phyloP scores from a whole-genome alignment of 2,888 invertebrate genomes.

The Athrips mouffetella region DNA sequence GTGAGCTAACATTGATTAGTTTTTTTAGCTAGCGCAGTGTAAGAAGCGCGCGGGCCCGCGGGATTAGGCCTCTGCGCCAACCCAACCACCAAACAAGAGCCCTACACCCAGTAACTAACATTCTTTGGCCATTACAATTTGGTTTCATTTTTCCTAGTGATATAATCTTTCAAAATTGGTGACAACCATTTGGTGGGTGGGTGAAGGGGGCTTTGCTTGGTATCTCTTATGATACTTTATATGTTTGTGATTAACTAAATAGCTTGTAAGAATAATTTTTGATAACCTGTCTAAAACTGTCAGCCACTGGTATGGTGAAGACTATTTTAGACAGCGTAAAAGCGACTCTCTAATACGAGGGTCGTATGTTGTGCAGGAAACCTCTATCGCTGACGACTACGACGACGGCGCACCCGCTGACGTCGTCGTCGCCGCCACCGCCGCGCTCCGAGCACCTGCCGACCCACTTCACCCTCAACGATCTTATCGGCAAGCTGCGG shows the following conservation, averaged over 20 bases:
- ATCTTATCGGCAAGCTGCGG: slow-evolving; percentile 76
- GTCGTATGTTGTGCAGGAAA: slow-evolving; percentile 68
- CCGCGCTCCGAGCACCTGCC: slow-evolving; percentile 76
- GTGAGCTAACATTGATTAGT: slow-evolving; percentile 51
- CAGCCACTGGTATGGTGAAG: slow-evolving; percentile 15
- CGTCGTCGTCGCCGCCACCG: slow-evolving; percentile 76
- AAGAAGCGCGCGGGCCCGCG: slow-evolving; percentile 68
- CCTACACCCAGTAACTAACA: slow-evolving; percentile 68
- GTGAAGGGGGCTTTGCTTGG: slow-evolving; percentile 80
- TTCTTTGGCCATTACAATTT: slow-evolving; percentile 36
- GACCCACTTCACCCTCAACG: slow-evolving; percentile 74
- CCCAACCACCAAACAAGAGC: slow-evolving; percentile 79
- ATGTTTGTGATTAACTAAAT: slow-evolving; percentile 6
- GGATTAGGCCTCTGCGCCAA: slow-evolving; percentile 74
- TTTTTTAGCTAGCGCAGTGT: slow-evolving; percentile 35
- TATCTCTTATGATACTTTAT: slow-evolving; percentile 55
- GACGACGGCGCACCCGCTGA: slow-evolving; percentile 76
- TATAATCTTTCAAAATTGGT: slow-evolving; percentile 49
- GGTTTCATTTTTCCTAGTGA: slow-evolving; percentile 13
- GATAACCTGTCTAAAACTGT: slow-evolving; percentile 16
- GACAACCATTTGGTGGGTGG: slow-evolving; percentile 74
- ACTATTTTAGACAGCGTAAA: slow-evolving; percentile 25
- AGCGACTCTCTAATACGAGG: slow-evolving; percentile 59
- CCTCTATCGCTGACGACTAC: slow-evolving; percentile 77
- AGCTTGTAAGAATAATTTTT: background rate